A percentile compares a stretch with the other conserved stretches of the same genome.
Evolutionary conservation across 2,113 vertebrate species (phyloP).

Genomic region (Spheniscus mendiculus): DNA sequence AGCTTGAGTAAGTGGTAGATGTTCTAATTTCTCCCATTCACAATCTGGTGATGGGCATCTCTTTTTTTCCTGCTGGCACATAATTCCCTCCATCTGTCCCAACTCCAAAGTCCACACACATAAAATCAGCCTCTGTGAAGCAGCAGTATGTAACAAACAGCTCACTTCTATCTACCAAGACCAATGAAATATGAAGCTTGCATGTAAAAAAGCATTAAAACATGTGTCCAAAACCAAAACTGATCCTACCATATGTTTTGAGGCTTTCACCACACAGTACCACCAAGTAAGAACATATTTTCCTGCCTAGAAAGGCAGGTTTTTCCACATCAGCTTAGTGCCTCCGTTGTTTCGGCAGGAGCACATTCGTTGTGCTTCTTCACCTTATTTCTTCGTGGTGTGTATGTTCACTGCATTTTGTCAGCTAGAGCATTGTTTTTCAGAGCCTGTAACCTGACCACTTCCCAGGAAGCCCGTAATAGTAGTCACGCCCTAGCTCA

Average conservation of each 20-base stretch:
- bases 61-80: neutral
- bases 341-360: neutral
- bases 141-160: neutral
- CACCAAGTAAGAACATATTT: neutral
- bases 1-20: neutral
- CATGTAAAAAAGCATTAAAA: conserved; percentile 22
- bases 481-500: neutral
- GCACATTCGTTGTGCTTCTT: neutral
- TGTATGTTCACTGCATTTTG: neutral
- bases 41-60: neutral
- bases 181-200: neutral
- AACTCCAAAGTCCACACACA: neutral
- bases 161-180: neutral
- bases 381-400: neutral
- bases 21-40: conserved; percentile 4
- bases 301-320: neutral
- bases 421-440: neutral
- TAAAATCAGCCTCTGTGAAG: neutral
- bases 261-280: conserved; percentile 9
- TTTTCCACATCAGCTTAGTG: neutral
- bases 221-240: neutral
- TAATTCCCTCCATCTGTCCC: neutral
- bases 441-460: neutral
- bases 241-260: conserved; percentile 6
- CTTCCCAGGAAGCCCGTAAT: neutral